Evolutionary conservation across 2,113 vertebrate genomes (phyloP), one percentile per base, ranked within the genome.

Genomic region (Sialia sialis): DNA sequence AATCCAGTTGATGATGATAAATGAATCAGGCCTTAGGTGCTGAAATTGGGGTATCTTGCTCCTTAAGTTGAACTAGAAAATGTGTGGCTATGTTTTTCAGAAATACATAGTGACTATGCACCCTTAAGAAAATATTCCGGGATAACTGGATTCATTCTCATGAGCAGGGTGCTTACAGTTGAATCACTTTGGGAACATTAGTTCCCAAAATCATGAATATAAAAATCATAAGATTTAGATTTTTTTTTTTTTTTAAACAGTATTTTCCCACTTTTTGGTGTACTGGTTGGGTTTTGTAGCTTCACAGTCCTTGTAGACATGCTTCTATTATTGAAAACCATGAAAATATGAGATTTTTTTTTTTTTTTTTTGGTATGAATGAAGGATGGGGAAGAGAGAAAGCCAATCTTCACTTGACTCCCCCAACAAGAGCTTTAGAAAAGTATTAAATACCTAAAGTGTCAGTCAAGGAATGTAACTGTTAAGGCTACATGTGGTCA

Each of bases 1-100:
- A 85, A 79, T 83, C 67, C 15, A 55, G 36, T 48, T 87, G 51
- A 94, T 91, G 87, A 76, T 94, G 87, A 94, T 25, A 91, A 62
- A 91, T 77, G 51, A 89, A 77, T 77, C 36, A 48, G 69, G 54
- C 51, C n/a, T 87, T 85, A 82, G 63, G n/a, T 91, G 66, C 19
- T 70, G 9, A 82, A 93, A 83, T 21, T 86, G 16, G 74, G n/a
- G 34, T 66, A 60, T 83, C 91, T 85, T 76, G 25, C 20, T 70
- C 52, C 36, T 77, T 26, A 74, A 79, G 36, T 54, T 70, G 60
- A 85, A 79, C 49, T 30, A 86, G 27, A 93, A 78, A 20, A 15
- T 13, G 11, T 70, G 26, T 89, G 36, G 43, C 38, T 16, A 11
- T 0, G 0, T 87, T 89, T 89, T 91, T 91, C 70, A 69, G 58